Evolutionary conservation across 2,797 vertebrate genomes (phyloP), one percentile per base, ranked within the genome.

Genomic region (Phoebastria nigripes): DNA sequence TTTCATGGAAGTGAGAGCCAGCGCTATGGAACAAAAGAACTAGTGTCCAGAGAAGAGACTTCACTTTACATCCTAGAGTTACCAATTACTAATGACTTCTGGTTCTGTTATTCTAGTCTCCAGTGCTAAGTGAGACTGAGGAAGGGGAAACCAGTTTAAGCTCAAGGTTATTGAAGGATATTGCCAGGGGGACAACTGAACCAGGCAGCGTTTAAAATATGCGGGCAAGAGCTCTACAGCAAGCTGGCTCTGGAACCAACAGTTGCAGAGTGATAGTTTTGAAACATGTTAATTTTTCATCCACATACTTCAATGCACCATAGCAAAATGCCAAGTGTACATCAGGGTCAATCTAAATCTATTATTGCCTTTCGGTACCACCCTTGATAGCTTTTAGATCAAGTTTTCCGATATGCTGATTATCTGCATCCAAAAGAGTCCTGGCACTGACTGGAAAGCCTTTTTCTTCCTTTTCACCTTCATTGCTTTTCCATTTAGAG

Each of bases 351-450:
- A 2, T 11, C 83, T 82, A 93, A 67, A 92, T 93, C 85, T 82
- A 67, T 93, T 44, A 15, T 12, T 69, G 91, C 69, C 39, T 88
- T 88, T 78, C 47, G 42, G 42, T 88, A 12, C 76, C 65, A 84
- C 11, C 54, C 51, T 69, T 44, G 80, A 94, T 94, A 96, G 87
- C 89, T 88, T 89, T 85, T 77, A 84, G 84, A 72, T 49, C 21
- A 84, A 20, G 26, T 72, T 87, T 79, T 91, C 65, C 83, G 56
- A 83, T 63, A 24, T 10, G 39, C 72, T 84, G 79, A 81, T 85
- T 58, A 58, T 28, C 52, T 33, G 26, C 76, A 65, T 67, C 78
- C 58, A 29, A 31, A 31, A 78, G 15, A 58, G 33, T 8, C 56
- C 74, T 89, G 69, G 47, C 6, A 8, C 74, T 81, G 39, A 31